Conservation (phyloP, 92 coral and sea anemone genomes). For the Phenganax stokvisi region DNA sequence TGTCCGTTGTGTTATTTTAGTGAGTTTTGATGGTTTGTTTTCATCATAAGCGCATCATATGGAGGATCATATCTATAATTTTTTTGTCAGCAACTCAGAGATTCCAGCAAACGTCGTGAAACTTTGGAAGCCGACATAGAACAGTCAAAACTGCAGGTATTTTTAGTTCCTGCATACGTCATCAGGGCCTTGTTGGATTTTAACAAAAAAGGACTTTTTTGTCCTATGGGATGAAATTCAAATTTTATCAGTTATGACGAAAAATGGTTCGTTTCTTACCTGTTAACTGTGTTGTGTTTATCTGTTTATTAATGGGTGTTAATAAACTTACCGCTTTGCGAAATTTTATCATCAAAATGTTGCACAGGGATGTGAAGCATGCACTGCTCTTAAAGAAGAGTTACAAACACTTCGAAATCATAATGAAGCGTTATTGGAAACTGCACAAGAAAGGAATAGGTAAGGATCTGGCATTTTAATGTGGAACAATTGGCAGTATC, state of each 20-base stretch:
- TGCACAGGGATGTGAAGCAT: slow-evolving; percentile 39
- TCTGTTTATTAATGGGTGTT: no score
- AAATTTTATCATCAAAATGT: neutral
- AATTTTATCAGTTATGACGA: no score
- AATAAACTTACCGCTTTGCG: neutral
- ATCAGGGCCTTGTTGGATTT: no score
- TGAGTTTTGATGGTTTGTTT: neutral
- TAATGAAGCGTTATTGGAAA: slow-evolving; percentile 32
- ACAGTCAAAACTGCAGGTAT: slow-evolving; percentile 19
- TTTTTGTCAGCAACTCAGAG: slow-evolving; percentile 16
- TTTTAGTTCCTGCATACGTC: neutral
- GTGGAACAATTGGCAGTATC: neutral
- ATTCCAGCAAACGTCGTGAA: slow-evolving; percentile 6
- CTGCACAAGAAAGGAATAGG: slow-evolving; percentile 35
- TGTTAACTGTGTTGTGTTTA: no score
- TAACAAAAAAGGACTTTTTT: no score
- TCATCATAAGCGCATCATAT: no score
- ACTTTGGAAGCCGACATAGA: slow-evolving; percentile 16
- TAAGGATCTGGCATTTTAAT: slow-evolving; percentile 21
- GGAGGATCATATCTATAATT: neutral
- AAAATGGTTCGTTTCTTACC: no score
- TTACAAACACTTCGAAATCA: slow-evolving; percentile 26
- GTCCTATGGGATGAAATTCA: no score
- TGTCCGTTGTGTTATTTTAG: no score
- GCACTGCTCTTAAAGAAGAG: slow-evolving; percentile 32